Evolutionary conservation across 2,113 vertebrate genomes (phyloP).

Genomic region (Syngnathus typhle): DNA sequence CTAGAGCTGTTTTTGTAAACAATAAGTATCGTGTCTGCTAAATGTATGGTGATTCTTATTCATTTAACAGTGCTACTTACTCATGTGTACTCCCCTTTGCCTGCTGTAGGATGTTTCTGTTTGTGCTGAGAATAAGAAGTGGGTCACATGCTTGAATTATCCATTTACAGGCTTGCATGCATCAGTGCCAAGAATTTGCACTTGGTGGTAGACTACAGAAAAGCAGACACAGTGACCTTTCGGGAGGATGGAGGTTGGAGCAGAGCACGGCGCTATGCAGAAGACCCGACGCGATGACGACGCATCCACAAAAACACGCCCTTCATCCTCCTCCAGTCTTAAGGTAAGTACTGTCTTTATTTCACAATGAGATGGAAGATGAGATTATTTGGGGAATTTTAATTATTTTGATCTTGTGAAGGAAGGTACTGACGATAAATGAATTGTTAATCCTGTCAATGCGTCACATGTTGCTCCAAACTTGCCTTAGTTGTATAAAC

Average conservation of each 20-base stretch:
- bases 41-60: not conserved
- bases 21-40: not conserved
- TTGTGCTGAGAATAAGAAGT: constrained; percentile 48
- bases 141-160: constrained; percentile 69
- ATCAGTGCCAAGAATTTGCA: constrained; percentile 60
- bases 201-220: constrained; percentile 51
- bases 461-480: not conserved
- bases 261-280: constrained; percentile 35
- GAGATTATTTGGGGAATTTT: not conserved
- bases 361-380: not conserved
- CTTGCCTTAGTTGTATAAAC: not conserved
- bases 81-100: constrained; percentile 14
- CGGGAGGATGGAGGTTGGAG: constrained; percentile 56
- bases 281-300: constrained; percentile 49
- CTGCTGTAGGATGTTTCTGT: constrained; percentile 27
- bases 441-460: no score
- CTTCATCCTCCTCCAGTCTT: constrained; percentile 48
- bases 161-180: constrained; percentile 65
- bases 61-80: not conserved
- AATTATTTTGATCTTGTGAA: no score
- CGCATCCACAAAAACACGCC: constrained; percentile 12
- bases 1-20: not conserved
- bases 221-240: constrained; percentile 44
- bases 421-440: no score
- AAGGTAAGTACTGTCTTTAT: constrained; percentile 46